These are phyloP conservation scores for Telmatochromis sp. DNA, from an alignment of 2,113 vertebrate species.

Conservation along the genomic window DNA sequence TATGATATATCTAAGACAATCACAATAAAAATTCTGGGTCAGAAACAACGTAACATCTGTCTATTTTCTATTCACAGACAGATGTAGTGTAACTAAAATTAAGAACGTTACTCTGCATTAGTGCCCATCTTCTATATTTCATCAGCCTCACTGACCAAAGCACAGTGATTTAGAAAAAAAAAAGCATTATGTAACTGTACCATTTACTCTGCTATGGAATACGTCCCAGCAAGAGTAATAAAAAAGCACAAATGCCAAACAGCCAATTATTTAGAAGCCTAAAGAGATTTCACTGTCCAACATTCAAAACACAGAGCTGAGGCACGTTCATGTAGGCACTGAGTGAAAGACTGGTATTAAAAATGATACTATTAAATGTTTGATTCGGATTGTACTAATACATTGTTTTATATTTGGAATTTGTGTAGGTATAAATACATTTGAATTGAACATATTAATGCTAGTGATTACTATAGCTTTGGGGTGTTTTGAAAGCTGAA, in stretches of 20 bases:
- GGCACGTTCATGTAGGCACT: neutral
- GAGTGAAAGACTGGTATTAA: neutral
- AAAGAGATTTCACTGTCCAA: slow-evolving; percentile 34
- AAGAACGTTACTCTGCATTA: neutral
- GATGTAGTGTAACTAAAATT: neutral
- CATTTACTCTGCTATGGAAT: slow-evolving; percentile 16
- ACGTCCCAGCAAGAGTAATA: slow-evolving; percentile 19
- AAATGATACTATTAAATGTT: neutral
- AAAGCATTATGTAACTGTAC: slow-evolving; percentile 25
- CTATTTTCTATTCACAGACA: neutral
- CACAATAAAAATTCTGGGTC: neutral
- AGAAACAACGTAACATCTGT: neutral
- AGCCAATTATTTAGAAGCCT: slow-evolving; percentile 65
- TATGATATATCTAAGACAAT: slow-evolving; percentile 76
- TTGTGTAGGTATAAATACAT: neutral
- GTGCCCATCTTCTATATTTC: neutral
- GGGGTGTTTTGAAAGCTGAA: neutral
- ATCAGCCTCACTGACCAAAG: neutral
- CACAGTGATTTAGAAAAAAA: neutral
- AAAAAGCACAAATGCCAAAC: slow-evolving; percentile 56
- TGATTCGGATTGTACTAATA: neutral
- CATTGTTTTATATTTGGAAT: neutral
- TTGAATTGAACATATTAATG: neutral
- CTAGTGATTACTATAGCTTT: neutral
- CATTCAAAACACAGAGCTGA: slow-evolving; percentile 19